These are phyloP conservation scores for Baryphthengus martii DNA, from an alignment of 2,113 vertebrate genomes.

Conservation along the genomic window DNA sequence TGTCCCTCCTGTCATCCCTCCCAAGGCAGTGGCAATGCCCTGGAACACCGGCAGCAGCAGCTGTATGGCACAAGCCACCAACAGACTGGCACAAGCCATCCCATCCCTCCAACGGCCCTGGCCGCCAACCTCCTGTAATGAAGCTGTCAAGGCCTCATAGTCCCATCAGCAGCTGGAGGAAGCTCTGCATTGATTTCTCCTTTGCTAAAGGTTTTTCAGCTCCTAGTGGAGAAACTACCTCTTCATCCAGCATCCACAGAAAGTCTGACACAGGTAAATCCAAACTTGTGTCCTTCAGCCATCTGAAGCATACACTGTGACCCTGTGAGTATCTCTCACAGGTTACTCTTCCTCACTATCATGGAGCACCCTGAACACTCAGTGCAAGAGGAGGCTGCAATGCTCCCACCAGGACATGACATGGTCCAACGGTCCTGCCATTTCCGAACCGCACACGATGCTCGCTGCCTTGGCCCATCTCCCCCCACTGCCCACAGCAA, in stretches of 20 bases:
- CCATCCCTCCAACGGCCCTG: accelerated
- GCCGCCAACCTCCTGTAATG: background rate
- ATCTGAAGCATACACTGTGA: accelerated
- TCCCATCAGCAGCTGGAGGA: accelerated
- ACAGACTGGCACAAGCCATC: background rate
- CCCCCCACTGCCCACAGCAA: background rate
- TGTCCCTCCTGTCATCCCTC: background rate
- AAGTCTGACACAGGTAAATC: background rate
- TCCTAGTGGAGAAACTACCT: background rate
- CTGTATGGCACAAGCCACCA: background rate
- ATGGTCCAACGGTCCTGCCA: accelerated
- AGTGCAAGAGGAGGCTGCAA: background rate
- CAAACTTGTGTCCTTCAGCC: background rate
- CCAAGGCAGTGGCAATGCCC: background rate
- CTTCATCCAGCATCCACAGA: background rate
- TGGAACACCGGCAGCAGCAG: background rate
- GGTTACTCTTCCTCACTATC: background rate
- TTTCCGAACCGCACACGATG: accelerated
- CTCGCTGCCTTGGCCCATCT: background rate
- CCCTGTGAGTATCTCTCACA: accelerated
- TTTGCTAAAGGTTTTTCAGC: background rate
- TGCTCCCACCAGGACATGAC: accelerated
- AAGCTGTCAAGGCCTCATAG: background rate
- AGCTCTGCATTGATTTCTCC: background rate
- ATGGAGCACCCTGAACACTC: accelerated